Conservation (phyloP, 1,140 invertebrate genomes). For the Drosophila littoralis region DNA sequence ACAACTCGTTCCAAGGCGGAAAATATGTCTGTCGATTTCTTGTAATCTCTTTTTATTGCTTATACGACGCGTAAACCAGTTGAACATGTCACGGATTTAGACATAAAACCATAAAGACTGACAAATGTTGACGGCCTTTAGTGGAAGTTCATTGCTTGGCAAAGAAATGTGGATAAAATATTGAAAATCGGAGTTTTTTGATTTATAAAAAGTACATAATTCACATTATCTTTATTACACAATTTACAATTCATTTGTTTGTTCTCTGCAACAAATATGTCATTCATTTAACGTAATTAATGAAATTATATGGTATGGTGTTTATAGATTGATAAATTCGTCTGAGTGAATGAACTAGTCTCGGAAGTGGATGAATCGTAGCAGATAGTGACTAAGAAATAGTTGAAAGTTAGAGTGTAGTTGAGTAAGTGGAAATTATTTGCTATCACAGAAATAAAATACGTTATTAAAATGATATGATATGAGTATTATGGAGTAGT, state of each 20-base stretch:
- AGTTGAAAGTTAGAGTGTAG: constrained; percentile 53
- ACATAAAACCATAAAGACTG: constrained; percentile 41
- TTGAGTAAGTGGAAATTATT: constrained; percentile 61
- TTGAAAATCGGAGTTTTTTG: constrained; percentile 42
- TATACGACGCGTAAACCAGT: constrained; percentile 66
- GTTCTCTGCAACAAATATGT: constrained; percentile 61
- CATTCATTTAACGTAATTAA: constrained; percentile 44
- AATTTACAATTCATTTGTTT: constrained; percentile 68
- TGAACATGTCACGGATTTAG: constrained; percentile 53
- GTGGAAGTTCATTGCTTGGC: constrained; percentile 77
- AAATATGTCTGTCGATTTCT: constrained; percentile 59
- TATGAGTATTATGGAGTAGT: constrained; percentile 65
- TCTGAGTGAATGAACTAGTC: constrained; percentile 63
- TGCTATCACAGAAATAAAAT: constrained; percentile 81
- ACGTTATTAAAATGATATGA: constrained; percentile 61
- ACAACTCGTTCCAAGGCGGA: constrained; percentile 68
- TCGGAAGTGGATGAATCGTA: constrained; percentile 44
- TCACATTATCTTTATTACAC: constrained; percentile 78
- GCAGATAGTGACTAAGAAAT: constrained; percentile 74
- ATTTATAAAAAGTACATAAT: constrained; percentile 84
- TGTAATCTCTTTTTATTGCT: constrained; percentile 51
- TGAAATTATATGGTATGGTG: constrained; percentile 43
- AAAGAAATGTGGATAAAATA: constrained; percentile 31
- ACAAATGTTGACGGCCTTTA: constrained; percentile 23
- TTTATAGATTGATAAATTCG: constrained; percentile 66